A percentile compares a stretch with the other conserved stretches of the same genome.
phyloP scores from a whole-genome alignment of 2,797 vertebrate genomes.

The Lepus townsendii region DNA sequence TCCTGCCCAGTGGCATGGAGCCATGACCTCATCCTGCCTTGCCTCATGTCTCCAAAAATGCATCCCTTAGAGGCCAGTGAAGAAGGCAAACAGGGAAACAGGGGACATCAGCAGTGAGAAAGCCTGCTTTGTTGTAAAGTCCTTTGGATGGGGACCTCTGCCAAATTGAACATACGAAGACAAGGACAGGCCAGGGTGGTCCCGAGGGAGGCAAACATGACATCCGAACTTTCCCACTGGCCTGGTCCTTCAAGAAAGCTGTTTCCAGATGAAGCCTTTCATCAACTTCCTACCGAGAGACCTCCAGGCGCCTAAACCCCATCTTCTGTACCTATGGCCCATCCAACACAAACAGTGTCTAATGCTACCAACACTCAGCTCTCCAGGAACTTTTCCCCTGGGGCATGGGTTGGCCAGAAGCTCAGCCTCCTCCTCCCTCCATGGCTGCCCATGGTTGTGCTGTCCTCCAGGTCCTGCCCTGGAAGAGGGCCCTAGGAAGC shows the following conservation, averaged over 20 bases:
- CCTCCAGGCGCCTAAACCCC: conserved; percentile 52
- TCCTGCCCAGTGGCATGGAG: conserved; percentile 81
- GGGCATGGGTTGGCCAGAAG: background rate
- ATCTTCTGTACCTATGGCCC: background rate
- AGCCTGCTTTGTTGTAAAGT: conserved; percentile 84
- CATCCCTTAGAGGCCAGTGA: conserved; percentile 82
- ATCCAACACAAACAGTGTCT: conserved; percentile 51
- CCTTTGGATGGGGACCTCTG: conserved; percentile 82
- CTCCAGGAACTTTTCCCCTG: background rate
- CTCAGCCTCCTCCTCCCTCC: background rate
- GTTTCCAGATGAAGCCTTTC: conserved; percentile 84
- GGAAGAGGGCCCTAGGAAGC: background rate
- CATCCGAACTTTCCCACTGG: conserved; percentile 72
- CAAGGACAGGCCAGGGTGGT: conserved; percentile 79
- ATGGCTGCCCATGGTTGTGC: background rate
- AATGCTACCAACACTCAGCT: background rate
- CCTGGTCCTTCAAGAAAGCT: conserved; percentile 76
- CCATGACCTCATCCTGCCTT: conserved; percentile 86
- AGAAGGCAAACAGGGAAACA: conserved; percentile 77
- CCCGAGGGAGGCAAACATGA: conserved; percentile 80
- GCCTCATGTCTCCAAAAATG: conserved; percentile 83
- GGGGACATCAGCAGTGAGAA: conserved; percentile 77
- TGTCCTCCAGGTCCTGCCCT: background rate
- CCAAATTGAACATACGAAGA: conserved; percentile 82
- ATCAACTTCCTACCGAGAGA: conserved; percentile 73